These are phyloP conservation scores for Tribolium castaneum DNA, from an alignment of 1,140 invertebrate genomes.

Conservation along the genomic window DNA sequence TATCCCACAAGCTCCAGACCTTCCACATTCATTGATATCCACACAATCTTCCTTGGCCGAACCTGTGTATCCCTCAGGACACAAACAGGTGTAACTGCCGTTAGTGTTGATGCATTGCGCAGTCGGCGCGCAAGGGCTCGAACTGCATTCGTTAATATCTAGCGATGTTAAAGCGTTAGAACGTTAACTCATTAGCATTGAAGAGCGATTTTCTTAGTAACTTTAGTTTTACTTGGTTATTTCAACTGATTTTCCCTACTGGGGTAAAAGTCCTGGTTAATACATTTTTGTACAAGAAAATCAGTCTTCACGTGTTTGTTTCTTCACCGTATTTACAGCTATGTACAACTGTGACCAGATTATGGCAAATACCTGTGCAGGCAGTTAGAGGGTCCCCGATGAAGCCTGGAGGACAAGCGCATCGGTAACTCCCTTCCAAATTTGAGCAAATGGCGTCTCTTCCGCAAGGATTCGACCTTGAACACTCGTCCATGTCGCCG, in stretches of 20 bases:
- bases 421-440: constrained; percentile 78
- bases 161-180: constrained; percentile 52
- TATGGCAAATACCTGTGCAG: constrained; percentile 72
- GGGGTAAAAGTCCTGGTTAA: constrained; percentile 40
- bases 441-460: constrained; percentile 79
- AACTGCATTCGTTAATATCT: constrained; percentile 74
- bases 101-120: constrained; percentile 80
- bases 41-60: constrained; percentile 66
- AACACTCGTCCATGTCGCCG: constrained; percentile 77
- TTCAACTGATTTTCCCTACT: not conserved
- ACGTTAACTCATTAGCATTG: constrained; percentile 41
- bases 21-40: constrained; percentile 77
- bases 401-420: constrained; percentile 81
- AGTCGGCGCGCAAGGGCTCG: constrained; percentile 75
- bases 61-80: constrained; percentile 78
- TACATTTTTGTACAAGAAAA: constrained; percentile 59
- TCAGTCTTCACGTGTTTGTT: constrained; percentile 61
- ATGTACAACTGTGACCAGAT: constrained; percentile 51
- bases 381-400: constrained; percentile 77
- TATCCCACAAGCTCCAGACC: constrained; percentile 78
- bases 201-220: constrained; percentile 51
- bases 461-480: constrained; percentile 73
- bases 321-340: constrained; percentile 51
- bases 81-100: constrained; percentile 80
- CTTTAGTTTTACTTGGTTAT: not conserved